phyloP scores from a whole-genome alignment of 2,888 invertebrate genomes.

The Cryptophagus acutangulus region DNA sequence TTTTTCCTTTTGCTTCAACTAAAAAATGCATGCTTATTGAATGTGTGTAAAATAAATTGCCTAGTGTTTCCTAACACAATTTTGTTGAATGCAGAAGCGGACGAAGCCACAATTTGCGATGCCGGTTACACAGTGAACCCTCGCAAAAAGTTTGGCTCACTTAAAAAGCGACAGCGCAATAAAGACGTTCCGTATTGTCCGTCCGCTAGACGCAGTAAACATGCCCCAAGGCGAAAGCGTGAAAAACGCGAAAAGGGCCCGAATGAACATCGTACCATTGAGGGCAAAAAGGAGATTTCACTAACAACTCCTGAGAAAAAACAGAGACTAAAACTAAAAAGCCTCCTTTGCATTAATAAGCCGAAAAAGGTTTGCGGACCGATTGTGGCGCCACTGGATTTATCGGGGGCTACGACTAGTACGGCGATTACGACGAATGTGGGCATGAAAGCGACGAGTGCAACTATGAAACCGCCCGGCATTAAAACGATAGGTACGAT shows the following conservation, averaged over 20 bases:
- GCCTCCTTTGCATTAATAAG: constrained; percentile 18
- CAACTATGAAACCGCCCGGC: no score
- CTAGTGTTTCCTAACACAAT: constrained; percentile 10
- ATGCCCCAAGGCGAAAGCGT: constrained; percentile 13
- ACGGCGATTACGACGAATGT: background rate
- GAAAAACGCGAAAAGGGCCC: constrained; percentile 16
- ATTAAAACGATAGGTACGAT: no score
- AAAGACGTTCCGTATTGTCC: constrained; percentile 1
- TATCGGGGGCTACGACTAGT: constrained; percentile 10
- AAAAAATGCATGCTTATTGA: no score
- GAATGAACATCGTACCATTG: constrained; percentile 11
- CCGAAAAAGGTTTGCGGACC: constrained; percentile 37
- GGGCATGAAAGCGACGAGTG: background rate
- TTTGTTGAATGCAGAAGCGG: constrained; percentile 45
- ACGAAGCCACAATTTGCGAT: constrained; percentile 52
- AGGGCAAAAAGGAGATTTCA: constrained; percentile 20
- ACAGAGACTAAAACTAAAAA: constrained; percentile 1
- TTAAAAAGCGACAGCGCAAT: constrained; percentile 29
- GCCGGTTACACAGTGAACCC: constrained; percentile 52
- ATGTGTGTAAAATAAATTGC: no score
- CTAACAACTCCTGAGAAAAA: constrained; percentile 2
- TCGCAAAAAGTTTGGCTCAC: constrained; percentile 41
- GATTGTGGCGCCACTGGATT: constrained; percentile 38
- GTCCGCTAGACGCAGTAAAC: background rate
- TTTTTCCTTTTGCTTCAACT: no score